Evolutionary conservation across 2,113 vertebrate genomes (phyloP).

Genomic region (Naja naja): DNA sequence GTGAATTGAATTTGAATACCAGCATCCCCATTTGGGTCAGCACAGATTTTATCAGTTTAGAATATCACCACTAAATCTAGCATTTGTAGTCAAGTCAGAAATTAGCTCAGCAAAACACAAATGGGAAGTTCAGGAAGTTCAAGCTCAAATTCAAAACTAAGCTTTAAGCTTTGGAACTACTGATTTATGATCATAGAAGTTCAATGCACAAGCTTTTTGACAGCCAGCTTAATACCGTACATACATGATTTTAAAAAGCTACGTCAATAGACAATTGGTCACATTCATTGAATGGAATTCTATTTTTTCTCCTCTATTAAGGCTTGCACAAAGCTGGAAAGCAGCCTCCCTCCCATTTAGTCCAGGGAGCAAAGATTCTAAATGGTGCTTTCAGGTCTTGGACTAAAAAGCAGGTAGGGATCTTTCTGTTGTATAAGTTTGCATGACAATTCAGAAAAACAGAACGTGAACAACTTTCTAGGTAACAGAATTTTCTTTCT

Average conservation of each 20-base stretch:
- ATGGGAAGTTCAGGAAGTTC: background rate
- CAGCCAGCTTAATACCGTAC: background rate
- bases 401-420: conserved; percentile 95
- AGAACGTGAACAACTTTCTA: background rate
- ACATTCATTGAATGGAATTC: background rate
- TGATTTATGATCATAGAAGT: background rate
- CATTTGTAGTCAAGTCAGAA: background rate
- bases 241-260: background rate
- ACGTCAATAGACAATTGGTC: background rate
- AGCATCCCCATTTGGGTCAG: background rate
- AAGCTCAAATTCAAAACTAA: background rate
- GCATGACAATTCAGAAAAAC: background rate
- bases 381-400: conserved; percentile 97
- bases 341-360: conserved; percentile 87
- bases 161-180: background rate
- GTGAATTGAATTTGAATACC: background rate
- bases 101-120: background rate
- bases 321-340: conserved; percentile 96
- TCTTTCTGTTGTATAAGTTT: background rate
- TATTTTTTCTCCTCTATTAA: conserved; percentile 49
- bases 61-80: background rate
- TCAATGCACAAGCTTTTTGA: background rate
- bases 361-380: conserved; percentile 97
- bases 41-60: background rate
- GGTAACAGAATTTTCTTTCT: background rate